Percentiles rank a stretch among this genome's conserved stretches.
These are phyloP conservation scores for Amblyraja radiata DNA, from an alignment of 2,797 vertebrate species.

Conservation along the genomic window DNA sequence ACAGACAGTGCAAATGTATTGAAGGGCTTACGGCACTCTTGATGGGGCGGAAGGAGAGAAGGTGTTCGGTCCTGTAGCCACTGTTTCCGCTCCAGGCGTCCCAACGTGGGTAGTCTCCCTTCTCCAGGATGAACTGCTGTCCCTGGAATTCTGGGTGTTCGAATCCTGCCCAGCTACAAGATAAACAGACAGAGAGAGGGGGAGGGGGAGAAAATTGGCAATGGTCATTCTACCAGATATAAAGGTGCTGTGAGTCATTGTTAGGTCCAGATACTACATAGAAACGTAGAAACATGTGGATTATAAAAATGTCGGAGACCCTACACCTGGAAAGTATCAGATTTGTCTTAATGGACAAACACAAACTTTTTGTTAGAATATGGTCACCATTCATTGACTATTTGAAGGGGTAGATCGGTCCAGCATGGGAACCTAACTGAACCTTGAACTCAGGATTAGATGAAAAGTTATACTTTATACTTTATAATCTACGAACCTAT, in stretches of 20 bases:
- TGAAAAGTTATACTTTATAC: too few relatives aligned
- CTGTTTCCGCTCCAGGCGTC: slow-evolving; percentile 91
- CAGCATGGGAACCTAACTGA: too few relatives aligned
- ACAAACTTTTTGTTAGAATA: too few relatives aligned
- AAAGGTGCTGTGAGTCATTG: neutral
- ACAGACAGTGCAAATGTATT: neutral
- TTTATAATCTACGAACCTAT: too few relatives aligned
- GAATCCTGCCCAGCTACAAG: slow-evolving; percentile 78
- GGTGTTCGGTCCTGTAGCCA: slow-evolving; percentile 83
- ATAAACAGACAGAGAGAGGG: too few relatives aligned
- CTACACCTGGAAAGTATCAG: too few relatives aligned
- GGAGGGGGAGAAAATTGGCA: neutral
- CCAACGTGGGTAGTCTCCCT: slow-evolving; percentile 87
- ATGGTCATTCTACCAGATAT: neutral
- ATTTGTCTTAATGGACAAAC: too few relatives aligned
- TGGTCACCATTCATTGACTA: too few relatives aligned
- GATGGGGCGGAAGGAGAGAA: slow-evolving; percentile 88
- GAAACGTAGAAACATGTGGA: too few relatives aligned
- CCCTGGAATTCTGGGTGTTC: slow-evolving; percentile 94
- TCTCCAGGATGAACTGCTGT: slow-evolving; percentile 95
- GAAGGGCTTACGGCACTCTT: slow-evolving; percentile 75
- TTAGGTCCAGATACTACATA: neutral
- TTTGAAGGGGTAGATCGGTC: too few relatives aligned
- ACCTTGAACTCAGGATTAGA: too few relatives aligned
- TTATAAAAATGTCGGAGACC: too few relatives aligned